These are phyloP conservation scores for Bugulina stolonifera DNA, from an alignment of 2,888 invertebrate genomes.

Conservation along the genomic window DNA sequence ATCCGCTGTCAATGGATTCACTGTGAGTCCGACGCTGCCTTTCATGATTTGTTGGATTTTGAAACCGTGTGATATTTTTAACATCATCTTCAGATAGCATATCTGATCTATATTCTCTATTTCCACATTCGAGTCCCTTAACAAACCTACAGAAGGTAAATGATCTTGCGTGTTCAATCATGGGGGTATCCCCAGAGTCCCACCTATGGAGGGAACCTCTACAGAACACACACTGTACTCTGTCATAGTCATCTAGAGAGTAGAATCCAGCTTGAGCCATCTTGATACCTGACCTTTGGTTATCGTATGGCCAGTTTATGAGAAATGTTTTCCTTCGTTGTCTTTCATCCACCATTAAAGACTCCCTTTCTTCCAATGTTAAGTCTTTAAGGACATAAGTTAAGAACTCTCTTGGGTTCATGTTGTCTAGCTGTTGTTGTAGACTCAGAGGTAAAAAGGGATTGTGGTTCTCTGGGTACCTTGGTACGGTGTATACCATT, in stretches of 20 bases:
- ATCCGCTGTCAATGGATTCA: neutral
- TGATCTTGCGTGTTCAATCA: constrained; percentile 89
- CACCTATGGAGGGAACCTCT: constrained; percentile 87
- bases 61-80: neutral
- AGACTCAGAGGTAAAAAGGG: neutral
- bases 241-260: constrained; percentile 70
- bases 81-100: constrained; percentile 1
- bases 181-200: constrained; percentile 81
- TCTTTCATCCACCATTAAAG: constrained; percentile 33
- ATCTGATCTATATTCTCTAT: constrained; percentile 31
- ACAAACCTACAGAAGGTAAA: constrained; percentile 78
- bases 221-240: constrained; percentile 86
- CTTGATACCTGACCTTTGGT: constrained; percentile 42
- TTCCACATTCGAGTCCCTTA: constrained; percentile 35
- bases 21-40: neutral
- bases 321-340: constrained; percentile 36
- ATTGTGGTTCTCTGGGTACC: constrained; percentile 8
- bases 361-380: constrained; percentile 4
- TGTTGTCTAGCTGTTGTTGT: constrained; percentile 5
- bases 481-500: neutral
- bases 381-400: neutral
- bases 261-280: constrained; percentile 86
- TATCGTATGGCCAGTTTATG: constrained; percentile 33
- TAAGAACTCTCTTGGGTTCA: neutral
- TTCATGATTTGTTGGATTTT: neutral